Base-by-base conservation (phyloP, 2,113 vertebrate genomes). In the Rafetus swinhoei region DNA sequence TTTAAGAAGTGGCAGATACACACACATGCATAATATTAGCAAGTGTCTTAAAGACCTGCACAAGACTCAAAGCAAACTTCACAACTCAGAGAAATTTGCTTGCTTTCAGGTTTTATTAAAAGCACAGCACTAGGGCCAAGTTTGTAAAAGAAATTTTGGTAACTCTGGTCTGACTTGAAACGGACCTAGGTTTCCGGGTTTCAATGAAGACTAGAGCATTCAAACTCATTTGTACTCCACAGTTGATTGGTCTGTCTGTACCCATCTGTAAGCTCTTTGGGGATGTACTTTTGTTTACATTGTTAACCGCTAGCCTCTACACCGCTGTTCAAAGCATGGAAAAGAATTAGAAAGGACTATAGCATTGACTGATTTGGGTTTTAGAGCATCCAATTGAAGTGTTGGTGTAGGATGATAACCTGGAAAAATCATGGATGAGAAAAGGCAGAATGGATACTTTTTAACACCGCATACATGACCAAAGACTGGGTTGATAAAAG, bases 11-110 rank as follows among this genome's bases (percentile, higher is more conserved):
- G 3, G 21, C 62, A 32, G 69, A 59, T 27, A 79, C 15, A 85
- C 12, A 25, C 29, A 25, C 25, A 89, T 88, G 52, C n/a, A 85
- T 85, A 76, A 11, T 22, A 27, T 57, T 9, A 32, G 56, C 3
- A 29, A 74, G 13, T 54, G 18, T 32, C 53, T 55, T 7, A 85
- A 9, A 72, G 18, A 72, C 5, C 0, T 10, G 50, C 52, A 84
- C 60, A 87, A 60, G 74, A 52, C 16, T 27, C 14, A 80, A 27
- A 87, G 39, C 8, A 81, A n/a, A 39, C 21, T 29, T 82, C 62
- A 21, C 56, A 13, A 1, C 3, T 21, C 57, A 7, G 6, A 0
- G 0, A 89, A 35, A 69, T 60, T 59, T 52, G 9, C 7, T 53
- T 0, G 35, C 45, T 52, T 84, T 92, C 65, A 19, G 32, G 32